Conservation (phyloP, 2,797 vertebrate genomes). For the Bovichtus variegatus region DNA sequence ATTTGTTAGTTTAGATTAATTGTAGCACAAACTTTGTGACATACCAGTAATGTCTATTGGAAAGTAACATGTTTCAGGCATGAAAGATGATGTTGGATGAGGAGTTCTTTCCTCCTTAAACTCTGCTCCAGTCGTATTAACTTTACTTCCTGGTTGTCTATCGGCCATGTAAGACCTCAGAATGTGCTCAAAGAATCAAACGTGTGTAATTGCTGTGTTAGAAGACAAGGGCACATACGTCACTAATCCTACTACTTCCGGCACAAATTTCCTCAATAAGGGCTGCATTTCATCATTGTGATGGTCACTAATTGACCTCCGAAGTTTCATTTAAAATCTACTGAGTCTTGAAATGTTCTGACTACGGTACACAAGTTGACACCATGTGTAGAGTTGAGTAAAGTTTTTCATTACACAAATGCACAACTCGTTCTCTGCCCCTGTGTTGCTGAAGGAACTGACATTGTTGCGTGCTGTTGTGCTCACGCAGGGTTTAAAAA, state of each 20-base stretch:
- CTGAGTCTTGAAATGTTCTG: neutral
- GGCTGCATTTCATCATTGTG: neutral
- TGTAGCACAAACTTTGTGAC: neutral
- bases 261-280: neutral
- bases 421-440: conserved; percentile 10
- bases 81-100: neutral
- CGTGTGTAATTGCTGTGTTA: neutral
- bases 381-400: neutral
- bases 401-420: conserved; percentile 36
- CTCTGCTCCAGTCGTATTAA: neutral
- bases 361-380: neutral
- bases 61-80: neutral
- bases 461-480: conserved; percentile 6
- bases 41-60: neutral
- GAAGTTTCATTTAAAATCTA: neutral
- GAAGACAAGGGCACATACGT: neutral
- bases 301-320: neutral
- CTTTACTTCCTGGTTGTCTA: neutral
- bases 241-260: neutral
- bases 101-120: neutral
- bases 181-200: neutral
- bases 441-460: conserved; percentile 9
- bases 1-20: neutral
- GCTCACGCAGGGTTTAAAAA: conserved; percentile 12
- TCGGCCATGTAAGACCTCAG: neutral